Conservation (phyloP, 1,140 invertebrate species). For the Drosophila novamexicana region DNA sequence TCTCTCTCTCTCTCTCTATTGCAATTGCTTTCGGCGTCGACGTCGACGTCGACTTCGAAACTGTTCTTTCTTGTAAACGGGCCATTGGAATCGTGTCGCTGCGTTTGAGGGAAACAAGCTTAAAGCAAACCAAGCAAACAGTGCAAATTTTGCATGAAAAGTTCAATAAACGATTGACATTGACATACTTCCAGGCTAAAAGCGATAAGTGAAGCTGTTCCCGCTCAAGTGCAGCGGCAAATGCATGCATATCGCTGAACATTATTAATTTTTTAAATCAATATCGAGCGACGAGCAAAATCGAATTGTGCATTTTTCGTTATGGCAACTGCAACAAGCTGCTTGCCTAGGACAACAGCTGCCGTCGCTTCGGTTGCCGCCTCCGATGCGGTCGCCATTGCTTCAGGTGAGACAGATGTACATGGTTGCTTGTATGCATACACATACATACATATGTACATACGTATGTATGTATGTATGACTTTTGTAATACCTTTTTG, state of each 20-base stretch:
- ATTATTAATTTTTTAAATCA: slow-evolving; percentile 18
- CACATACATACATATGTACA: slow-evolving; percentile 3
- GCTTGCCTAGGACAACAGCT: slow-evolving; percentile 39
- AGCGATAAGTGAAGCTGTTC: not conserved
- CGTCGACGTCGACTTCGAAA: not conserved
- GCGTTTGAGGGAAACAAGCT: slow-evolving; percentile 10
- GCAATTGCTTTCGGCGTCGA: slow-evolving; percentile 19
- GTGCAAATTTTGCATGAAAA: slow-evolving; percentile 26
- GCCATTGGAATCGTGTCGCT: slow-evolving; percentile 20
- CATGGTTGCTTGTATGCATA: not conserved
- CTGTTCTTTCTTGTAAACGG: slow-evolving; percentile 13
- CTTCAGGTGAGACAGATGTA: slow-evolving; percentile 45
- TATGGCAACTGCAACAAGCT: slow-evolving; percentile 48
- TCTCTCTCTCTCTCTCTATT: slow-evolving; percentile 24
- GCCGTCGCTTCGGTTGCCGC: not conserved
- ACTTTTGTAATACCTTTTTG: slow-evolving; percentile 46
- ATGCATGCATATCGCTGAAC: slow-evolving; percentile 12
- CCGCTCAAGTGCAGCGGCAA: slow-evolving; percentile 32
- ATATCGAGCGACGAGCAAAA: not conserved
- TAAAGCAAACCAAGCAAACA: slow-evolving; percentile 8
- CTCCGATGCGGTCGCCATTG: slow-evolving; percentile 1
- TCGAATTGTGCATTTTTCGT: slow-evolving; percentile 7
- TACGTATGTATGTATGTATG: slow-evolving; percentile 8
- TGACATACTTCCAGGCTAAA: slow-evolving; percentile 57
- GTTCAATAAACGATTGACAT: slow-evolving; percentile 66